Conservation (phyloP, 2,888 invertebrate species). For the Ariolimax columbianus region DNA sequence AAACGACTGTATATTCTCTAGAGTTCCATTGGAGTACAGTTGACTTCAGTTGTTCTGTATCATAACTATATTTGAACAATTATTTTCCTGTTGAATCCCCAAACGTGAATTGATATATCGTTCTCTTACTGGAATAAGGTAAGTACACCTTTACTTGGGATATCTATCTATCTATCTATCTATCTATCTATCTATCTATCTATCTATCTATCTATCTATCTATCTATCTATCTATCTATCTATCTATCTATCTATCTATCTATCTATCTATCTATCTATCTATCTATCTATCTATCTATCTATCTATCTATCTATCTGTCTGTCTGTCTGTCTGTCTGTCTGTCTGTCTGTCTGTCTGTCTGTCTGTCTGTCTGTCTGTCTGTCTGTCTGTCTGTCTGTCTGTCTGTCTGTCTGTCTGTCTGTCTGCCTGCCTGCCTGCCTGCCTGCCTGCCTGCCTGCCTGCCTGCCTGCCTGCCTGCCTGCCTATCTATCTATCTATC, state of each 20-base stretch:
- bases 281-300: background rate
- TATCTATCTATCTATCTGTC: too few relatives aligned
- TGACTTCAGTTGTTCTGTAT: background rate
- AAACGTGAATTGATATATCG: background rate
- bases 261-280: slow-evolving; percentile 33
- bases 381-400: background rate
- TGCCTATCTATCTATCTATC: too few relatives aligned
- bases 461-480: background rate
- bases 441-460: background rate
- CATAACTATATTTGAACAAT: background rate
- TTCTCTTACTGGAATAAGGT: background rate
- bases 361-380: slow-evolving; percentile 28
- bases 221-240: slow-evolving; percentile 25
- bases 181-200: background rate
- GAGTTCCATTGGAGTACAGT: background rate
- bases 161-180: too few relatives aligned
- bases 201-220: slow-evolving; percentile 2
- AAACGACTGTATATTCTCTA: background rate
- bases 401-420: background rate
- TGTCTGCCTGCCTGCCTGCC: background rate
- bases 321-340: slow-evolving; percentile 19
- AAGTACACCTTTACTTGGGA: background rate
- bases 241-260: slow-evolving; percentile 17
- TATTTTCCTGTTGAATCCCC: background rate
- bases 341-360: slow-evolving; percentile 32